Percentiles rank a stretch among this genome's conserved stretches.
Conservation (phyloP, 2,888 invertebrate genomes). For the Pantelozetes paolii region DNA sequence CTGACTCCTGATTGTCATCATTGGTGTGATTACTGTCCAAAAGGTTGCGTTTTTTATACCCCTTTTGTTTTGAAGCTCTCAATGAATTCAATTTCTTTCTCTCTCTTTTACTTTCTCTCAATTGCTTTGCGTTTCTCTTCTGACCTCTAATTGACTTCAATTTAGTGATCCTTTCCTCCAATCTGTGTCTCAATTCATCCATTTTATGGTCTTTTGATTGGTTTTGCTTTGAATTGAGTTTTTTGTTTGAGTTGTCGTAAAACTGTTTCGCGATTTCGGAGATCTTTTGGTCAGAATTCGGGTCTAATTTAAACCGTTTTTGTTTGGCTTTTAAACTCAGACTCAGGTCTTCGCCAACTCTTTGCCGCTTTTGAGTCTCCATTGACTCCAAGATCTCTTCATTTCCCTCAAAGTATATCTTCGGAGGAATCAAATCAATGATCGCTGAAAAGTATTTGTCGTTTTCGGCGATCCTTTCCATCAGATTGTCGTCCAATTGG, state of each 20-base stretch:
- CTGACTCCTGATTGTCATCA: background rate
- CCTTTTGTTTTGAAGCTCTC: constrained; percentile 19
- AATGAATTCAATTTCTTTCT: constrained; percentile 19
- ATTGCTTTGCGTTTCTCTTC: background rate
- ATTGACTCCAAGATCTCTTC: constrained; percentile 36
- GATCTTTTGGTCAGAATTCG: constrained; percentile 16
- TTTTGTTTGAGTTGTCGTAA: background rate
- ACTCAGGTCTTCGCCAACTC: constrained; percentile 17
- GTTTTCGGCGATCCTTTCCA: background rate
- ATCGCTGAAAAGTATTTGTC: constrained; percentile 30
- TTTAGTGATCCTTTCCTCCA: constrained; percentile 35
- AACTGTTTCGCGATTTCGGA: constrained; percentile 36
- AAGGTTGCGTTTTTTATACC: background rate
- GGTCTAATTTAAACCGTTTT: constrained; percentile 39
- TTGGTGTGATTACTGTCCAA: background rate
- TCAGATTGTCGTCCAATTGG: background rate
- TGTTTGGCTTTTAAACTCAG: constrained; percentile 36
- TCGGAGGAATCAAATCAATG: constrained; percentile 41
- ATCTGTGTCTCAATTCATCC: constrained; percentile 35
- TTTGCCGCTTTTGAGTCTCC: constrained; percentile 26
- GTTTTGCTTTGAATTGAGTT: constrained; percentile 18
- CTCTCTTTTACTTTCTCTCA: constrained; percentile 13
- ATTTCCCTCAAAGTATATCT: constrained; percentile 38
- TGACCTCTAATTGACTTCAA: constrained; percentile 19
- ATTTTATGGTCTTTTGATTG: constrained; percentile 39